These are phyloP conservation scores for Linyphia triangularis DNA, from an alignment of 2,888 invertebrate genomes.

Conservation along the genomic window DNA sequence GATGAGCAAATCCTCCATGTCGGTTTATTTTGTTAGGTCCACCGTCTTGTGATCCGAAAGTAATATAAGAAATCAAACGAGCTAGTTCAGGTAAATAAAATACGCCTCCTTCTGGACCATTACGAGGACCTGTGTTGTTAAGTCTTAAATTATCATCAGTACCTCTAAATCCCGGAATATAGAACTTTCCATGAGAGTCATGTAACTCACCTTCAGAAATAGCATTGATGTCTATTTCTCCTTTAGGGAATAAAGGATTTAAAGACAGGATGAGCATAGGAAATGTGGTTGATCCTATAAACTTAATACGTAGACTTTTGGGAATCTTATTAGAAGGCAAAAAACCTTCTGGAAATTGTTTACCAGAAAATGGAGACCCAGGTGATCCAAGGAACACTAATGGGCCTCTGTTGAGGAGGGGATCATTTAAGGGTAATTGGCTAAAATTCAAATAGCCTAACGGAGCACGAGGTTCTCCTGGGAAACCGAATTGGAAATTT, in stretches of 20 bases:
- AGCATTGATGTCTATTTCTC: neutral
- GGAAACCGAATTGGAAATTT: too few species aligned
- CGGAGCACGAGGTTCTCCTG: too few species aligned
- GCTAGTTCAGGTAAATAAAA: constrained; percentile 37
- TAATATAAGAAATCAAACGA: constrained; percentile 4
- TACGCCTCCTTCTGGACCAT: constrained; percentile 7
- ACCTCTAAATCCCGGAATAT: constrained; percentile 26
- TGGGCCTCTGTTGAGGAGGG: neutral
- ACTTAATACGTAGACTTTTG: neutral
- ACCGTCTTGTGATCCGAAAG: neutral
- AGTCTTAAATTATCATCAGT: neutral
- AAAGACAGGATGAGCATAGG: neutral
- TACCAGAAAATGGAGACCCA: neutral
- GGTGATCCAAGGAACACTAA: constrained; percentile 20
- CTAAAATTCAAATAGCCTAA: too few species aligned
- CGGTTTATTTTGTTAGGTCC: neutral
- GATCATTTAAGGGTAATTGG: too few species aligned
- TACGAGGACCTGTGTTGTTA: neutral
- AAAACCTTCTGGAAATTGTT: constrained; percentile 11
- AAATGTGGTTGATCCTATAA: neutral
- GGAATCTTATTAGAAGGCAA: neutral
- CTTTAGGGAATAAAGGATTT: constrained; percentile 27
- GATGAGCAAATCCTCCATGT: neutral
- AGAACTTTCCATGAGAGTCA: too few species aligned
- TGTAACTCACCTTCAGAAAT: constrained; percentile 5